Evolutionary conservation across 2,113 vertebrate genomes (phyloP), one percentile per base, ranked within the genome.

Genomic region (Dinomys branickii): DNA sequence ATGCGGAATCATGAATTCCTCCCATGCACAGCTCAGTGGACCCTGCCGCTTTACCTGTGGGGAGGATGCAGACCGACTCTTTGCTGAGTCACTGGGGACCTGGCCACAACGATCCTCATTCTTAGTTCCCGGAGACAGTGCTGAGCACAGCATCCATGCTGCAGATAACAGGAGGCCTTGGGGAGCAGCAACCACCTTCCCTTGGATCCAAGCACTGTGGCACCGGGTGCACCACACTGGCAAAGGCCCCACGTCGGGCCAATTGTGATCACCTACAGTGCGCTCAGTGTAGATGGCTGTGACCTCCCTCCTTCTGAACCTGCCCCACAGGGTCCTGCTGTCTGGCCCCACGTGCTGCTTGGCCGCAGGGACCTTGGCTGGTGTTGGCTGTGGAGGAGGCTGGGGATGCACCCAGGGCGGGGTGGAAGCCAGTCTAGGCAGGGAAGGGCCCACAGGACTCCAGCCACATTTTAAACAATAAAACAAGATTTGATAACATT

Each of bases 21-120:
- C 98, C 98, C 98, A 94, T 98, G 98, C 98, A 98, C 98, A 97
- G 98, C 97, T 98, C 97, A 97, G 96, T 97, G 26, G 59, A 10
- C 22, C 59, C 98, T 98, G 98, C 98, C 98, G 98, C 98, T 97
- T 98, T 99, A 98, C 99, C 99, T 99, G 97, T 98, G 97, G 98
- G 91, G 47, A 50, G 98, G 98, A 98, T 98, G 98, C 98, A 98
- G 98, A 98, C 98, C 95, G 95, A 94, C 98, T 98, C 99, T 99
- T 98, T 98, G 99, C 99, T 98, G 98, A 16, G 63, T 69, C 67
- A n/a, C 67, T n/a, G 67, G 63, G 59, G 59, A 2, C 26, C 19
- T 7, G 59, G 22, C 59, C 24, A 9, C 22, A 28, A 7, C 9
- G 52, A 58, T 30, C 12, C 63, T 65, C 30, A 33, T 33, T 38